These are phyloP conservation scores for Palythoa caribaeorum DNA, from an alignment of 92 coral and sea anemone species.

Conservation along the genomic window DNA sequence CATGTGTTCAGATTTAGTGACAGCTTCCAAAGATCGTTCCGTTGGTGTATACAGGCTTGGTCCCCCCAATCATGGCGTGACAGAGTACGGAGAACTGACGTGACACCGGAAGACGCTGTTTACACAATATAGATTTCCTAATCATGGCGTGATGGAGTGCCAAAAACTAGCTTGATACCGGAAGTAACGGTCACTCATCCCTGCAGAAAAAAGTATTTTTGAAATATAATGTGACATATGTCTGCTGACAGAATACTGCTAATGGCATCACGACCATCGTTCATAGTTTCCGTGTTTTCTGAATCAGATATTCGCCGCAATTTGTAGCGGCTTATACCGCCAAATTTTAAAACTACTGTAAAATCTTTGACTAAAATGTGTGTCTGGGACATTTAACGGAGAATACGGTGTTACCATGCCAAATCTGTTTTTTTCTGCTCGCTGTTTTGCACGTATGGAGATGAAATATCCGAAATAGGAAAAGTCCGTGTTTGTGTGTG, in stretches of 20 bases:
- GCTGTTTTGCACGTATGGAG: background rate
- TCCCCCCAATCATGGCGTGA: conserved; percentile 87
- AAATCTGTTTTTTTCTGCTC: background rate
- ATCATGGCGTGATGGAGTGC: conserved; percentile 82
- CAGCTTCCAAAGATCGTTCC: conserved; percentile 91
- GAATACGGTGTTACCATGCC: background rate
- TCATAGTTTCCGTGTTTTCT: background rate
- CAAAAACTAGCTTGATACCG: conserved; percentile 66
- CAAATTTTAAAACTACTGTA: background rate
- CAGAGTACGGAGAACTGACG: conserved; percentile 88
- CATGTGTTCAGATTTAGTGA: conserved; percentile 66
- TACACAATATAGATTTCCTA: conserved; percentile 71
- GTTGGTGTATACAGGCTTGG: conserved; percentile 88
- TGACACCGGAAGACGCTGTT: conserved; percentile 70
- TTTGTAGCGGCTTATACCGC: background rate
- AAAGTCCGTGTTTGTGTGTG: too few species aligned
- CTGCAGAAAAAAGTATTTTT: background rate
- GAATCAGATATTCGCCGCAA: background rate
- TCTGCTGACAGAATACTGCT: background rate
- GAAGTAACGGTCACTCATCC: background rate
- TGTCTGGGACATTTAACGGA: background rate
- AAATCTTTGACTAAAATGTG: background rate
- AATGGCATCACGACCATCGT: background rate
- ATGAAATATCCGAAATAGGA: background rate
- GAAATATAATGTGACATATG: background rate